Percentiles rank a stretch among this genome's conserved stretches.
Conservation (phyloP, 2,888 invertebrate species). For the Myathropa florea region DNA sequence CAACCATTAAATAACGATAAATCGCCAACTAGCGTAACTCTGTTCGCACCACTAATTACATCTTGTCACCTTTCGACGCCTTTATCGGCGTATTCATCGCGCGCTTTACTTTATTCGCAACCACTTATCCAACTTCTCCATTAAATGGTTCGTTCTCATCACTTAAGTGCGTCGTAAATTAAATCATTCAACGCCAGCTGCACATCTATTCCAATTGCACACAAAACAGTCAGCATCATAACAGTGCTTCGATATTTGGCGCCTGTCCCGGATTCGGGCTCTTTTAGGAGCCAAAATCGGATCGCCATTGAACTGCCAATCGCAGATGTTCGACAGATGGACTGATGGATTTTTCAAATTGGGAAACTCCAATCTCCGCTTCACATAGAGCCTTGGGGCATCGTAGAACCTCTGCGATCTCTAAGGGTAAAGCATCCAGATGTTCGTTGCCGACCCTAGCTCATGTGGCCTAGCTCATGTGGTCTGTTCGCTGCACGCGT, state of each 20-base stretch:
- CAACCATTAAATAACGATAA: background rate
- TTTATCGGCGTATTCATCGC: background rate
- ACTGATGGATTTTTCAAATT: conserved; percentile 45
- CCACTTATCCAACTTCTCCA: conserved; percentile 1
- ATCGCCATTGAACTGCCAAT: conserved; percentile 23
- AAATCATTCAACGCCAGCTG: conserved; percentile 38
- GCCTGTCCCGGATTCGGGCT: conserved; percentile 3
- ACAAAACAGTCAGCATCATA: conserved; percentile 7
- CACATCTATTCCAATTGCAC: conserved; percentile 30
- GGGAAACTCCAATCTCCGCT: conserved; percentile 14
- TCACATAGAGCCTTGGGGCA: background rate
- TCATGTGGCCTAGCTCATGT: no score
- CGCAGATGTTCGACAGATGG: conserved; percentile 31
- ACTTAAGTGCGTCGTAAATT: conserved; percentile 1
- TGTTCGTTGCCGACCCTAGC: background rate
- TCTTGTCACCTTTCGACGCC: background rate
- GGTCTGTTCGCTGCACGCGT: background rate
- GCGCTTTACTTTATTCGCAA: background rate
- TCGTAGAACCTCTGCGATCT: background rate
- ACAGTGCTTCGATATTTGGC: background rate
- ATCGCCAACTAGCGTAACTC: background rate
- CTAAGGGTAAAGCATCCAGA: background rate
- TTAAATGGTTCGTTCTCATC: conserved; percentile 1
- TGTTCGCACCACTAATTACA: background rate
- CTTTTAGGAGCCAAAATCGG: conserved; percentile 11